phyloP scores from a whole-genome alignment of 2,888 invertebrate genomes.

The Phasia obesa region DNA sequence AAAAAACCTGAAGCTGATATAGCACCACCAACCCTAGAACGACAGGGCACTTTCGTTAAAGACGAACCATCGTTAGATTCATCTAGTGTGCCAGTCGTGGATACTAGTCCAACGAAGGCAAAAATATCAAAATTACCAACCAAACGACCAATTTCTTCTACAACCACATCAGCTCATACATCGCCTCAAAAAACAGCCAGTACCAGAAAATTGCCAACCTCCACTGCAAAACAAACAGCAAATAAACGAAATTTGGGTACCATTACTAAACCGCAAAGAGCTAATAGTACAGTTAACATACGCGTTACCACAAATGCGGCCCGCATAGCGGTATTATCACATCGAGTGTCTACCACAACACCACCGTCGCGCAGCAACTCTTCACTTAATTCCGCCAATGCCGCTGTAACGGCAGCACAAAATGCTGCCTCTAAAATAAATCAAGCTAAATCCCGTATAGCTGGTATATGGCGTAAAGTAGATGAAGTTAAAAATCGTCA shows the following conservation, averaged over 20 bases:
- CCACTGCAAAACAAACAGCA: conserved; percentile 44
- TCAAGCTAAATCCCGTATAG: conserved; percentile 81
- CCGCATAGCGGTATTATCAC: conserved; percentile 76
- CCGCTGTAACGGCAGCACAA: conserved; percentile 66
- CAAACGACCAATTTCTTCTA: conserved; percentile 70
- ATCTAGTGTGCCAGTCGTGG: conserved; percentile 80
- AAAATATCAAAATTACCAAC: conserved; percentile 80
- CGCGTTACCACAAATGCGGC: conserved; percentile 76
- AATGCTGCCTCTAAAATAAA: conserved; percentile 76
- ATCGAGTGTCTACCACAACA: conserved; percentile 79
- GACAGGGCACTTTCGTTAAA: conserved; percentile 96
- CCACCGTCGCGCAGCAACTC: conserved; percentile 82
- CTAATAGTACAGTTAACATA: conserved; percentile 81
- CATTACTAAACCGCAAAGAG: conserved; percentile 76
- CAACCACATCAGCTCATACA: conserved; percentile 72
- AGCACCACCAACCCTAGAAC: conserved; percentile 84
- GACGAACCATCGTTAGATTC: conserved; percentile 85
- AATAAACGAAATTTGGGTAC: conserved; percentile 70
- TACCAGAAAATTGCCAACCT: conserved; percentile 68
- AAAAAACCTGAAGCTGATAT: conserved; percentile 16
- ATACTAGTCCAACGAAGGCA: conserved; percentile 76
- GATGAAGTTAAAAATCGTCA: conserved; percentile 78
- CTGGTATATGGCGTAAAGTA: conserved; percentile 81
- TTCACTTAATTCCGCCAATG: conserved; percentile 76
- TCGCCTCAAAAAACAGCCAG: conserved; percentile 71